phyloP scores from a whole-genome alignment of 1,140 invertebrate species.

The Musca vetustissima region DNA sequence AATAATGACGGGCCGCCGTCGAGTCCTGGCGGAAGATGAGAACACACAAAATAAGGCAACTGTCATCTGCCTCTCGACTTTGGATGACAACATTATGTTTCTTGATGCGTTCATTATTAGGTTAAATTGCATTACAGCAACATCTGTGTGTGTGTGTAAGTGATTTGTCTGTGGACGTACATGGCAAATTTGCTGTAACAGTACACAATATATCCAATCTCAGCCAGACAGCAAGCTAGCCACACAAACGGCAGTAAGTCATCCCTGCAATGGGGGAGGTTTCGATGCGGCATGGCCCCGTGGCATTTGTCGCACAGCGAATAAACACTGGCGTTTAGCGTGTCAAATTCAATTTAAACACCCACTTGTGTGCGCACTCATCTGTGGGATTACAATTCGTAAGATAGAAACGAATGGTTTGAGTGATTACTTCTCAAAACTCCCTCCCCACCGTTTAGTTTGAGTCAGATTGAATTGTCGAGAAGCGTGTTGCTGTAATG shows the following conservation, averaged over 20 bases:
- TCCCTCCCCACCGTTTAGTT: too few relatives aligned
- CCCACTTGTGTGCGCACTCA: slow-evolving; percentile 52
- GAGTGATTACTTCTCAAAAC: neutral
- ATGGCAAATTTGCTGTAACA: slow-evolving; percentile 10
- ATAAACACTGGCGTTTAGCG: slow-evolving; percentile 31
- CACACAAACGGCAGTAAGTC: neutral
- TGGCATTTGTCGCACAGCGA: slow-evolving; percentile 21
- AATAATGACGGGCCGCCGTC: too few relatives aligned
- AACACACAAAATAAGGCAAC: slow-evolving; percentile 20
- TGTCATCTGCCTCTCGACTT: too few relatives aligned
- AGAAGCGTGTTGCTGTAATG: too few relatives aligned
- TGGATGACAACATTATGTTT: slow-evolving; percentile 38
- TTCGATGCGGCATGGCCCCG: neutral
- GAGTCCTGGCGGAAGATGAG: too few relatives aligned
- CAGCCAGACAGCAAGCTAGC: neutral
- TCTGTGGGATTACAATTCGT: slow-evolving; percentile 41
- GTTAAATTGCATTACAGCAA: slow-evolving; percentile 44
- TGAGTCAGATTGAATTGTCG: too few relatives aligned
- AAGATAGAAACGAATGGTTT: neutral
- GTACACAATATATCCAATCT: neutral
- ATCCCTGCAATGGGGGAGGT: neutral
- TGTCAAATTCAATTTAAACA: slow-evolving; percentile 52
- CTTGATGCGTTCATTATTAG: slow-evolving; percentile 55
- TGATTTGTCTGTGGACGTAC: slow-evolving; percentile 26
- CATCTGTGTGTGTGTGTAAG: neutral